Evolutionary conservation across 2,113 vertebrate species (phyloP), one percentile per base, ranked within the genome.

Genomic region (Peromyscus leucopus): DNA sequence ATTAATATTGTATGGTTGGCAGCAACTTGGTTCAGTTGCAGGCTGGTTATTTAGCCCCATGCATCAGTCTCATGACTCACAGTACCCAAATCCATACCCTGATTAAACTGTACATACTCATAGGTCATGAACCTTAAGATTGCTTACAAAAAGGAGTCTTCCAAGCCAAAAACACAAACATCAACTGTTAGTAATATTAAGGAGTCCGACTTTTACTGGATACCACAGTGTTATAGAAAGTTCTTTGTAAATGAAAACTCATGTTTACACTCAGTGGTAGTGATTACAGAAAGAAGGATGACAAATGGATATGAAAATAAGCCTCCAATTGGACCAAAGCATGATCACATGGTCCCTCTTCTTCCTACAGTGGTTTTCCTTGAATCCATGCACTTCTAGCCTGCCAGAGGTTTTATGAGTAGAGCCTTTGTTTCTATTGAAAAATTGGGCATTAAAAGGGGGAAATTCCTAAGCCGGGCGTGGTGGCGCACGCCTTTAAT

Each of bases 61-160:
- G 61, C 5, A 22, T n/a, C 4, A 92, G 15, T 5, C 65, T 94
- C 72, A 57, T 31, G 9, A 22, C 36, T 2, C 26, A 31, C 51
- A 71, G n/a, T 75, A 63, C 24, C 78, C 57, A 96, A 91, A 89
- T 33, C 22, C 5, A 89, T 28, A 74, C 5, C 24, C 88, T n/a
- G 46, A 85, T 48, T 89, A 69, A 72, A 80, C 67, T 93, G 12
- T 88, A 84, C 83, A 65, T 85, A 93, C 39, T 88, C 22, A 63
- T 51, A 39, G 55, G 33, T 71, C 83, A 78, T 22, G 59, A 92
- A 63, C 9, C 36, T 89, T 85, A 86, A 78, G 21, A 2, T 46
- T 61, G n/a, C 61, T 78, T 96, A 63, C 9, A 96, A 93, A 75
- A 51, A 16, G 4, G 33, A n/a, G 6, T 76, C 31, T 51, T 89